These are phyloP conservation scores for Oophaga pumilio DNA, from an alignment of 2,113 vertebrate species.

Conservation along the genomic window DNA sequence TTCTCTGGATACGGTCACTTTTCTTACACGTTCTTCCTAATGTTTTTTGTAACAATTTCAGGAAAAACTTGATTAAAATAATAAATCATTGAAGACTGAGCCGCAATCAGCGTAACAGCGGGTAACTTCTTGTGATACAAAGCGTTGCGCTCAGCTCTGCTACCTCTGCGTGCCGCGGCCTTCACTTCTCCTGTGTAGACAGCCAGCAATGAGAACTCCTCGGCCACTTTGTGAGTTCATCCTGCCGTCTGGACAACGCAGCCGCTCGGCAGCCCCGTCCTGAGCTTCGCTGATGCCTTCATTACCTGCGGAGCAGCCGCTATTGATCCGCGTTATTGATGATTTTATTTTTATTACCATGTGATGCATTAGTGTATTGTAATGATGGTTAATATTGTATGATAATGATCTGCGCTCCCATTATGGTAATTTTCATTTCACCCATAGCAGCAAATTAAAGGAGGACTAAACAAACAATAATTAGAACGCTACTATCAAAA, in stretches of 20 bases:
- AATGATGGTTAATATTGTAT: conserved; percentile 39
- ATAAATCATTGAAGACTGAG: too few relatives aligned
- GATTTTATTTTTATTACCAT: conserved; percentile 45
- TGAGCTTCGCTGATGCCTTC: conserved; percentile 14
- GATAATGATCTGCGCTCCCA: conserved; percentile 39
- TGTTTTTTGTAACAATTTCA: too few relatives aligned
- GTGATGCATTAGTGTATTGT: conserved; percentile 22
- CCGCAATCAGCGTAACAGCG: too few relatives aligned
- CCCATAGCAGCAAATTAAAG: conserved; percentile 35
- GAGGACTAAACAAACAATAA: conserved; percentile 12
- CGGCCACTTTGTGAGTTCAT: neutral
- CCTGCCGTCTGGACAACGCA: neutral
- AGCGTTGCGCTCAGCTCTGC: neutral
- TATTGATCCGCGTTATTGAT: conserved; percentile 50
- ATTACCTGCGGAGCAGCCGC: neutral
- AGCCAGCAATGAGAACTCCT: neutral
- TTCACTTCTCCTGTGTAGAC: neutral
- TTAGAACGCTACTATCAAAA: neutral
- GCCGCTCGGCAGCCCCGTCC: neutral
- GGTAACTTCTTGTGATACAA: too few relatives aligned
- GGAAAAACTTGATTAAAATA: too few relatives aligned
- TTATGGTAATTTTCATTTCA: conserved; percentile 13
- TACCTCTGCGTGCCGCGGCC: neutral
- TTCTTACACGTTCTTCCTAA: too few relatives aligned
- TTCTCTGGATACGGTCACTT: too few relatives aligned